Base-by-base conservation (phyloP, 1,140 invertebrate genomes). In the Gryon sp. region DNA sequence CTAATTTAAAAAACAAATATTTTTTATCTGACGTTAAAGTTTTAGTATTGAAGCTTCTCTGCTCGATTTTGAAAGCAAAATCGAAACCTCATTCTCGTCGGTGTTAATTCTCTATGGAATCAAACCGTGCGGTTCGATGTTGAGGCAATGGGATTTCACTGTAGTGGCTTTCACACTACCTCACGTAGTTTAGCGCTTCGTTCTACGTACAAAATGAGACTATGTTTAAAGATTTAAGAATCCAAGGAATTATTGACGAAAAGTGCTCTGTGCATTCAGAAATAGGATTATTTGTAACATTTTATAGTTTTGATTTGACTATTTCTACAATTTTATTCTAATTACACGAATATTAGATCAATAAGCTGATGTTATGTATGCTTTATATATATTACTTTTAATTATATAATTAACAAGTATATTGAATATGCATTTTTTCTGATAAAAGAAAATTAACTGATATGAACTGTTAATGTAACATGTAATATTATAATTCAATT, bases 101-200 rank as follows among this genome's bases (percentile, higher is more conserved):
- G 74, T 80, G 80, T 85, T 86, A 84, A 86, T 86, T 86, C 86
- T 84, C 85, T 65, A 85, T 82, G 83, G 82, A 82, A 86, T 86
- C 84, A 79, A 84, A 80, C 62, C 75, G 76, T 83, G 78, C 69
- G 81, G 79, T 82, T 78, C 69, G 43, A 43, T 72, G 68, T 69
- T 66, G 79, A 62, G 68, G 72, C 80, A 82, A 84, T 84, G 79
- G 78, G 83, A 82, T 83, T 85, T 80, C 76, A 76, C 77, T 83
- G 80, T 80, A 82, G 83, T 83, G 66, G 80, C 76, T 70, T 77
- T 76, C 73, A 80, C 75, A 74, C 75, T 43, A 43, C 36, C 74
- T 70, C 78, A 74, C 70, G 52, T 73, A 74, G 62, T 60, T 53
- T 72, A 40, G 57, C 36, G 43, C 50, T 63, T 11, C 63, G 43